Conservation (phyloP, 2,797 vertebrate genomes). For the Silurus lanzhouensis region DNA sequence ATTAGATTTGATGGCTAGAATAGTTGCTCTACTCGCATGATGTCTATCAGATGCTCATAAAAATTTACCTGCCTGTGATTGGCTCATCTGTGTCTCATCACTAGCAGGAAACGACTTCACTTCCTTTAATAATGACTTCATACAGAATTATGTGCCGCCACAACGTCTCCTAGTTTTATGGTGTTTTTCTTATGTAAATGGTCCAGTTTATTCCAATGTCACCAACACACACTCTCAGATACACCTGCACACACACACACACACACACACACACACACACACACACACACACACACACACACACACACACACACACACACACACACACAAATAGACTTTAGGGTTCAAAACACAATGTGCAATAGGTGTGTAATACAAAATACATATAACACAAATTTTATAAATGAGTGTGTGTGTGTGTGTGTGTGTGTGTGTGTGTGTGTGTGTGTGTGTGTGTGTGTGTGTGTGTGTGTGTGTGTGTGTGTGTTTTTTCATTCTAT, state of each 20-base stretch:
- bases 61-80: slow-evolving; percentile 35
- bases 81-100: slow-evolving; percentile 54
- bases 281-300: slow-evolving; percentile 4
- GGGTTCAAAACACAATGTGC: background rate
- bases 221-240: slow-evolving; percentile 8
- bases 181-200: slow-evolving; percentile 35
- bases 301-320: background rate
- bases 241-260: slow-evolving; percentile 17
- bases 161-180: slow-evolving; percentile 48
- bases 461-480: too few relatives aligned
- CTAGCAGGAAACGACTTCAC: slow-evolving; percentile 49
- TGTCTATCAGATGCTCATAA: slow-evolving; percentile 33
- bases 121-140: slow-evolving; percentile 55
- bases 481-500: too few relatives aligned
- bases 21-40: slow-evolving; percentile 23
- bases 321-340: background rate
- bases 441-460: too few relatives aligned
- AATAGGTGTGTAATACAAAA: too few relatives aligned
- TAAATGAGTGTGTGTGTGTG: too few relatives aligned
- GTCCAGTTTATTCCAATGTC: slow-evolving; percentile 40
- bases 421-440: too few relatives aligned
- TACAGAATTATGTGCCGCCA: slow-evolving; percentile 50
- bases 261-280: slow-evolving; percentile 3
- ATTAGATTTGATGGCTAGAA: slow-evolving; percentile 12
- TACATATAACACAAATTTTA: too few relatives aligned